phyloP scores from a whole-genome alignment of 2,113 vertebrate genomes.

The Elachura formosa region DNA sequence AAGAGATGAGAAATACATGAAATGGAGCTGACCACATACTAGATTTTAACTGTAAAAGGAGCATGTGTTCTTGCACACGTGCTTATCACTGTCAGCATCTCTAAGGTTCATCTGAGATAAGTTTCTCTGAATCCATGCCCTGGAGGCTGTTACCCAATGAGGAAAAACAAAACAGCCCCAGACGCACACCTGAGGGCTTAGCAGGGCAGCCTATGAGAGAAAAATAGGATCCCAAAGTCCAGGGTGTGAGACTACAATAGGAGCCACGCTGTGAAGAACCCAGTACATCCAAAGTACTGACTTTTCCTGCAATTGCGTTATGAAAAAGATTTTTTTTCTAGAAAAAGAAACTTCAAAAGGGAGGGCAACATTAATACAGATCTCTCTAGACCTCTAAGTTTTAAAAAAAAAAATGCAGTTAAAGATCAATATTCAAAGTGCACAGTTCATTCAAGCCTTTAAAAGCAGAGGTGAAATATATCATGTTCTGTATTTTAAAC shows the following conservation, averaged over 20 bases:
- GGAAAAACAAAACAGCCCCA: background rate
- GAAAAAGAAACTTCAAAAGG: background rate
- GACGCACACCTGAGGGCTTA: background rate
- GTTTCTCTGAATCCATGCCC: background rate
- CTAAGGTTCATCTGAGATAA: background rate
- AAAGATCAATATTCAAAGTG: background rate
- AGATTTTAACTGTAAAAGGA: background rate
- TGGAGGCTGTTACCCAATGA: background rate
- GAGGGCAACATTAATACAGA: background rate
- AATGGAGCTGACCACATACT: background rate
- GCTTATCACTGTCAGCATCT: background rate
- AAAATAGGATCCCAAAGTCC: background rate
- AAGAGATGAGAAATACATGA: background rate
- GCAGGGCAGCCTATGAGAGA: background rate
- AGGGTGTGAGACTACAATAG: background rate
- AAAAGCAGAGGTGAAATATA: conserved; percentile 3
- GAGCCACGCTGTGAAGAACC: background rate
- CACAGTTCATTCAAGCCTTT: background rate
- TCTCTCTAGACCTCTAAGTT: background rate
- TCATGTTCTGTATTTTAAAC: background rate
- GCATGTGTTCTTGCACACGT: background rate
- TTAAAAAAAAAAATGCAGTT: background rate
- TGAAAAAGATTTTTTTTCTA: background rate
- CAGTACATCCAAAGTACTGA: background rate
- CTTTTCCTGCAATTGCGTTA: background rate